phyloP scores from a whole-genome alignment of 2,888 invertebrate species.

The Phengaris arion region DNA sequence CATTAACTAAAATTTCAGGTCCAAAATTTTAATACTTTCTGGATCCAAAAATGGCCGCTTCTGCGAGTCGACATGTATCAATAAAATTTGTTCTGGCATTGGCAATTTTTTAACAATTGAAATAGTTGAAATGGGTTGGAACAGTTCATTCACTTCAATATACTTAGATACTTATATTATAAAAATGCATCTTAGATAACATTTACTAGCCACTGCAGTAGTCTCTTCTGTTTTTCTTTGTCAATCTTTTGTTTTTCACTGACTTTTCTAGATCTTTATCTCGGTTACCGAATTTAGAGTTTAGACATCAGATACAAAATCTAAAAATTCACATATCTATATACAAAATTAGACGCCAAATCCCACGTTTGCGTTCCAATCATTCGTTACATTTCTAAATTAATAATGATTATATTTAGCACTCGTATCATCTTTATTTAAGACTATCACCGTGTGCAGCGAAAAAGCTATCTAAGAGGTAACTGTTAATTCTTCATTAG shows the following conservation, averaged over 20 bases:
- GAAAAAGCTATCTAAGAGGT: slow-evolving; percentile 32
- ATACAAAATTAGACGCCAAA: slow-evolving; percentile 36
- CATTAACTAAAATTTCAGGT: too few relatives aligned
- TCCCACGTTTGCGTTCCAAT: slow-evolving; percentile 44
- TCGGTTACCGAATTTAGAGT: background rate
- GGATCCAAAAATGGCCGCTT: too few relatives aligned
- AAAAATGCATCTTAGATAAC: too few relatives aligned
- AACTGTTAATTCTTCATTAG: background rate
- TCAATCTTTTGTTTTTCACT: background rate
- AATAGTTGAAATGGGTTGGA: too few relatives aligned
- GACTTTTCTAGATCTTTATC: background rate
- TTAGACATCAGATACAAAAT: background rate
- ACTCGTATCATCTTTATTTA: slow-evolving; percentile 50
- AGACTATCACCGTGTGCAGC: slow-evolving; percentile 49
- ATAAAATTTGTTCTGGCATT: too few relatives aligned
- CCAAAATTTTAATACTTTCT: too few relatives aligned
- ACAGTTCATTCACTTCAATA: too few relatives aligned
- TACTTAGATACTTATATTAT: too few relatives aligned
- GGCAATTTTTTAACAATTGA: too few relatives aligned
- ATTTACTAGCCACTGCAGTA: too few relatives aligned
- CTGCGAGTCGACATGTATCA: too few relatives aligned
- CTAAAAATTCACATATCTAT: slow-evolving; percentile 5
- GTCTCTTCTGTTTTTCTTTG: background rate
- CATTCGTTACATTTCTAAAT: slow-evolving; percentile 46
- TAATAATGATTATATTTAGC: slow-evolving; percentile 49